Base-by-base conservation (phyloP, 30 jellyfish, hydroid and myxozoan genomes). In the Chrysaora quinquecirrha region DNA sequence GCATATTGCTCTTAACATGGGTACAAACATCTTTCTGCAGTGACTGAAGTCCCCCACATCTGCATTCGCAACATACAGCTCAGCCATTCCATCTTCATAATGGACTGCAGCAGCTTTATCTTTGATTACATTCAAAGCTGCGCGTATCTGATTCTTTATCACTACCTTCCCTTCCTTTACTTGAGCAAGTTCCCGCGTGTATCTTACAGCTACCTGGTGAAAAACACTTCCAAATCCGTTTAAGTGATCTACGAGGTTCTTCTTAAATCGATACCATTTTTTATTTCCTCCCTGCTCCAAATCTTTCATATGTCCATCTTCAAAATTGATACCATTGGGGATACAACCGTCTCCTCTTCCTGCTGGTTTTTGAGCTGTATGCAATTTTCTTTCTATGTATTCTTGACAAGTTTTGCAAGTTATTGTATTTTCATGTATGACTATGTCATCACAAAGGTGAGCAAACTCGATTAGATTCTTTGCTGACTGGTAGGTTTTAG, bases 1-100 rank as follows among this genome's bases (percentile, higher is more conserved):
- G 22, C 54, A 18, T 0, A 67, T 67, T 18, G 64, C 88, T 29
- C 58, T 20, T 72, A 60, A 11, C 48, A 76, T 76, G 1, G 47
- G 64, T 18, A 24, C 43, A 31, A 76, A 76, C 34, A 56, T 31
- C 1, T 56, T 56, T 25, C 88, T 32, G 64, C 34, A 24, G 34
- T 76, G 88, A 2, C 88, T 63, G 32, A 50, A 76, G 86, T 76
- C 67, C n/a, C 79, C 88, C n/a, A 76, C 78, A 35, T 76, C 78
- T 10, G 88, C 88, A 9, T 79, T 79, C 2, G 88, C 78, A 24
- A 65, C 64, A 76, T 12, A 60, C 67, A 76, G 34, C 29, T 76
- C 78, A 3, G 88, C 79, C 29, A 76, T 31, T 38, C 43, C 21
- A 31, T 31, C 30, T 30, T 76, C 88, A 76, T 58, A 76, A 32